Percentiles rank a stretch among this genome's conserved stretches.
These are phyloP conservation scores for Lutra lutra DNA, from an alignment of 2,797 vertebrate species.

Conservation along the genomic window DNA sequence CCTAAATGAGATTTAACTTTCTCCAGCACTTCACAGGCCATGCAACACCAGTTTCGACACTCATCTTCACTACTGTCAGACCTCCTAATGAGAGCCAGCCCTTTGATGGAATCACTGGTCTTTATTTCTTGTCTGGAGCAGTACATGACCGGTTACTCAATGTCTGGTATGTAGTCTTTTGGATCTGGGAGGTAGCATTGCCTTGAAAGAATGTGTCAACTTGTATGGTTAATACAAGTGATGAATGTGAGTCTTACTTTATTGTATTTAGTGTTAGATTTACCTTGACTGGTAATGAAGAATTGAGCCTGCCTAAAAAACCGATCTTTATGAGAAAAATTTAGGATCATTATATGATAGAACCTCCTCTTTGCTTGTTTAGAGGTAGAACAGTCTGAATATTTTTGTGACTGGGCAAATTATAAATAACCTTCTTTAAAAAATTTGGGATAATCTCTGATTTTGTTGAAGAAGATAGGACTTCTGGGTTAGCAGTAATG, in stretches of 20 bases:
- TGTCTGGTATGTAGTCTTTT: constrained; percentile 92
- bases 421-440: background rate
- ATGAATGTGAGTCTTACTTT: background rate
- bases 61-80: constrained; percentile 93
- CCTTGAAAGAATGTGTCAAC: background rate
- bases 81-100: constrained; percentile 90
- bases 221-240: background rate
- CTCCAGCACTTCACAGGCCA: constrained; percentile 97
- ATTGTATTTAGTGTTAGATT: constrained; percentile 31
- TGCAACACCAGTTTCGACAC: constrained; percentile 94
- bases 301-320: constrained; percentile 13
- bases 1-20: constrained; percentile 62
- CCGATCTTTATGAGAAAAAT: background rate
- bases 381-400: background rate
- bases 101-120: constrained; percentile 91
- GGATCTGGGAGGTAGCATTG: background rate
- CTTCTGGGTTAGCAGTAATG: constrained; percentile 46
- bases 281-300: constrained; percentile 19
- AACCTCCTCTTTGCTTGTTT: background rate
- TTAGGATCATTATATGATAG: background rate
- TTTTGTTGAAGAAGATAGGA: constrained; percentile 1
- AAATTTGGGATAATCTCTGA: background rate
- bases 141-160: constrained; percentile 95
- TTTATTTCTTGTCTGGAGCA: constrained; percentile 98
- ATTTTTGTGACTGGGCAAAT: constrained; percentile 39